phyloP scores from a whole-genome alignment of 2,888 invertebrate species.

The Quadroppia sp. region DNA sequence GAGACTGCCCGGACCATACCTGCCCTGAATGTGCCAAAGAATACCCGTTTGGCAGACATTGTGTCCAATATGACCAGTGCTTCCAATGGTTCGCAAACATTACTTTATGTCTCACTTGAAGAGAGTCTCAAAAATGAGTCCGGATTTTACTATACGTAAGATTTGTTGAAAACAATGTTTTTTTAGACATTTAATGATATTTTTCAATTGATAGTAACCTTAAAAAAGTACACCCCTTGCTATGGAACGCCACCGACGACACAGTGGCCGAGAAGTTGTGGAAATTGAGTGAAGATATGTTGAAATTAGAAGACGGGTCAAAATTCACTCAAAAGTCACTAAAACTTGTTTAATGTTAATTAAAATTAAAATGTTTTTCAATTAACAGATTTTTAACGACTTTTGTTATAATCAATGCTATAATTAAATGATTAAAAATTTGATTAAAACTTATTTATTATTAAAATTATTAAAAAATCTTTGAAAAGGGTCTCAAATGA shows the following conservation, averaged over 20 bases:
- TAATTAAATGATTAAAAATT: too few relatives aligned
- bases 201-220: slow-evolving; percentile 11
- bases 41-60: not conserved
- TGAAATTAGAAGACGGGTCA: slow-evolving; percentile 44
- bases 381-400: too few relatives aligned
- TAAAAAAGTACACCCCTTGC: not conserved
- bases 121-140: slow-evolving; percentile 51
- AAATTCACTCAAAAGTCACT: too few relatives aligned
- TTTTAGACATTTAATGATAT: slow-evolving; percentile 1
- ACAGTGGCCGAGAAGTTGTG: slow-evolving; percentile 45
- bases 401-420: too few relatives aligned
- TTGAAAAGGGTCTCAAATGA: too few relatives aligned
- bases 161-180: too few relatives aligned
- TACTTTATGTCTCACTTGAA: slow-evolving; percentile 62
- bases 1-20: slow-evolving; percentile 50
- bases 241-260: slow-evolving; percentile 44
- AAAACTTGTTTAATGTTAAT: too few relatives aligned
- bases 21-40: not conserved
- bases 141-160: slow-evolving; percentile 51
- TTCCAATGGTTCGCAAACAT: slow-evolving; percentile 65
- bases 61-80: slow-evolving; percentile 40
- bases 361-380: too few relatives aligned
- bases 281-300: slow-evolving; percentile 46
- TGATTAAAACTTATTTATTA: too few relatives aligned
- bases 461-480: too few relatives aligned